Evolutionary conservation across 1,140 invertebrate species (phyloP).

Genomic region (Pogonognathellus flavescens): DNA sequence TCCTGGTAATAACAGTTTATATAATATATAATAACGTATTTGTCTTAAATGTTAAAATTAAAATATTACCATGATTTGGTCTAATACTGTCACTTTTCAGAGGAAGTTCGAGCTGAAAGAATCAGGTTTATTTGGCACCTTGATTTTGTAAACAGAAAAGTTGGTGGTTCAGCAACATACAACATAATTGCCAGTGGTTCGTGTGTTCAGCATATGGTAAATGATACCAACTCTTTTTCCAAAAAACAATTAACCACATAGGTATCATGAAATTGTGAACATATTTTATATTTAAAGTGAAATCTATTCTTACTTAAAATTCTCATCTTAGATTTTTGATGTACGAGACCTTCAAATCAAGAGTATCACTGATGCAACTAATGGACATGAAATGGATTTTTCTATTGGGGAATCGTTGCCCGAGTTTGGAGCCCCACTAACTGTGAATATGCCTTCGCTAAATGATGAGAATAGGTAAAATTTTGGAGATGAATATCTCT

Average conservation of each 20-base stretch:
- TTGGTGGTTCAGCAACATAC: conserved; percentile 69
- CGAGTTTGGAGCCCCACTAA: background rate
- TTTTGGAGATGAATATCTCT: no score
- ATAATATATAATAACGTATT: background rate
- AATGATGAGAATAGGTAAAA: background rate
- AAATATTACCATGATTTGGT: no score
- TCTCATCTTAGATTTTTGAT: background rate
- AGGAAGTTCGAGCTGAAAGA: conserved; percentile 75
- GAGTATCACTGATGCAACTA: background rate
- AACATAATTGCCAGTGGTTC: background rate
- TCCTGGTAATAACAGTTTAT: conserved; percentile 71
- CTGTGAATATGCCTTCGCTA: background rate
- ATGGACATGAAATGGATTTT: background rate
- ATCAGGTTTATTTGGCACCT: conserved; percentile 78
- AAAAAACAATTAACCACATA: no score
- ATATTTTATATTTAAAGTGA: no score
- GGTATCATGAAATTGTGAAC: no score
- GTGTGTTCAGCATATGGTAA: background rate
- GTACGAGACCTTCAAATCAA: background rate
- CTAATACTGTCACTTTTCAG: no score
- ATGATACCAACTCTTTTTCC: no score
- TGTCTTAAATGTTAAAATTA: no score
- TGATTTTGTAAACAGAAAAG: conserved; percentile 71
- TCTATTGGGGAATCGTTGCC: background rate
- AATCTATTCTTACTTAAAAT: no score